These are phyloP conservation scores for Nomada lathburiana DNA, from an alignment of 2,888 invertebrate genomes.

Conservation along the genomic window DNA sequence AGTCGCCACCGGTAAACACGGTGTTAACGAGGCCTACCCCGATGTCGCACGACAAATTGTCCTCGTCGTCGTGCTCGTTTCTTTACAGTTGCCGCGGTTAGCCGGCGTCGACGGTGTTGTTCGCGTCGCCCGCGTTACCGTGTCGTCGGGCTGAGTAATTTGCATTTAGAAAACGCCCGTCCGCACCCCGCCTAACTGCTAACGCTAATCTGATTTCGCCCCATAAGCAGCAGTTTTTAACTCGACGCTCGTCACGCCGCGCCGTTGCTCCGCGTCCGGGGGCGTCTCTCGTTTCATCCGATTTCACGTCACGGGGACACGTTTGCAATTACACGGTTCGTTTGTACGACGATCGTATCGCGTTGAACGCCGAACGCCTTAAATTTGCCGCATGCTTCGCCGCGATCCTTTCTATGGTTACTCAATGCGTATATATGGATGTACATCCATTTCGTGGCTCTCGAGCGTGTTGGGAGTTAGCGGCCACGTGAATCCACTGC, in stretches of 20 bases:
- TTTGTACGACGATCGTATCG: conserved; percentile 56
- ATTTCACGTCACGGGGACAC: conserved; percentile 54
- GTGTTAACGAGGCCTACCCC: conserved; percentile 56
- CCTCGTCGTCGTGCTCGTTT: conserved; percentile 38
- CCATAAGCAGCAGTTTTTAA: conserved; percentile 63
- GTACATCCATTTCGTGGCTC: not conserved
- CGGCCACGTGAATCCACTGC: conserved; percentile 12
- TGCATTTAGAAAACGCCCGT: conserved; percentile 72
- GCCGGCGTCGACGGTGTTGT: conserved; percentile 13
- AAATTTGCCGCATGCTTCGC: conserved; percentile 36
- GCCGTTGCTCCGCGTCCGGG: not conserved
- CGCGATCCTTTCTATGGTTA: conserved; percentile 16
- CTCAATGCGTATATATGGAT: no score
- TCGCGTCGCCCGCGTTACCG: conserved; percentile 16
- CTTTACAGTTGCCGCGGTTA: not conserved
- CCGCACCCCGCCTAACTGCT: conserved; percentile 40
- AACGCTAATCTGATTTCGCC: conserved; percentile 66
- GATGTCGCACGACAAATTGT: conserved; percentile 68
- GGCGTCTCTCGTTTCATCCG: conserved; percentile 49
- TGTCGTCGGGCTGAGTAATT: conserved; percentile 65
- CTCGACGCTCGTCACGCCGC: conserved; percentile 59
- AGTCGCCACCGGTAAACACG: conserved; percentile 22
- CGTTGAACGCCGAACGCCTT: conserved; percentile 35
- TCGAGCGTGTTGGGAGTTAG: conserved; percentile 26
- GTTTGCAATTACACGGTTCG: conserved; percentile 64